A percentile compares a stretch with the other conserved stretches of the same genome.
phyloP scores from a whole-genome alignment of 2,888 invertebrate species.

The Nyleta sp. region DNA sequence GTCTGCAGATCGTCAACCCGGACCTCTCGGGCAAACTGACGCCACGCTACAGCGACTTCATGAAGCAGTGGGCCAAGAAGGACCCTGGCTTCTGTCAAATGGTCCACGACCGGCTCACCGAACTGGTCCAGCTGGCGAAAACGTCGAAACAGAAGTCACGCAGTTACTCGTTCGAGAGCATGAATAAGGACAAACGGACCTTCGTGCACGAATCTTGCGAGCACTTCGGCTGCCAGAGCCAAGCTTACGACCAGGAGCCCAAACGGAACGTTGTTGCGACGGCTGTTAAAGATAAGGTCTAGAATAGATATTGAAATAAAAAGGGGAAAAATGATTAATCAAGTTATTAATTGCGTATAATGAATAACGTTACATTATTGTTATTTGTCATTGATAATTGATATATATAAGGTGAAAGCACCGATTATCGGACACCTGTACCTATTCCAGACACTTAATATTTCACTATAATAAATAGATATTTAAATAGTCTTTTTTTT shows the following conservation, averaged over 20 bases:
- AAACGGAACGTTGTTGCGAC: constrained; percentile 98
- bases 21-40: constrained; percentile 91
- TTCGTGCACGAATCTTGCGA: constrained; percentile 97
- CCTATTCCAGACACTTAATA: too few species aligned
- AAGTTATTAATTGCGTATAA: neutral
- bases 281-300: constrained; percentile 89
- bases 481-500: too few species aligned
- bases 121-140: constrained; percentile 94
- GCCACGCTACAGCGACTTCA: constrained; percentile 93
- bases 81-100: constrained; percentile 91
- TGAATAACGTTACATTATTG: too few species aligned
- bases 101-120: constrained; percentile 92
- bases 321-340: too few species aligned
- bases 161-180: constrained; percentile 94
- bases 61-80: constrained; percentile 91
- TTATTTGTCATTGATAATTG: too few species aligned
- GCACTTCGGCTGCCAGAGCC: constrained; percentile 96
- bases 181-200: constrained; percentile 96
- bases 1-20: constrained; percentile 96
- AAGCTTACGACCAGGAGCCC: constrained; percentile 97
- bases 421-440: too few species aligned
- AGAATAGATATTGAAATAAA: neutral
- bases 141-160: constrained; percentile 92
- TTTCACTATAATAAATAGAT: too few species aligned
- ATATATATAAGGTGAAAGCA: too few species aligned